Evolutionary conservation across 1,140 invertebrate genomes (phyloP), one percentile per base, ranked within the genome.

Genomic region (Babylonia areolata): DNA sequence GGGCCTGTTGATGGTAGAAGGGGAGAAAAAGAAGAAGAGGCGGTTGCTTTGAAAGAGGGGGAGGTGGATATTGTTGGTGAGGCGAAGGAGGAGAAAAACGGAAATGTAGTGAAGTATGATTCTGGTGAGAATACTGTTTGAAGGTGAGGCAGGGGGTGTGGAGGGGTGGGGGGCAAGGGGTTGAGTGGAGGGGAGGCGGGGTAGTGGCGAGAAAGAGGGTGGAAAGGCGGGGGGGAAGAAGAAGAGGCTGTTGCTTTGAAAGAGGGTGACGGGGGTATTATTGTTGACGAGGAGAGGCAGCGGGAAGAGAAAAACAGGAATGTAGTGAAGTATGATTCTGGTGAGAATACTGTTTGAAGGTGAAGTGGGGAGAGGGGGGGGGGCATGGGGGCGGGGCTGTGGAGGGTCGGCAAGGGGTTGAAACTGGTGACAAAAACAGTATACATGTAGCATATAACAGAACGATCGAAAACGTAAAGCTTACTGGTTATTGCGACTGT

Each of bases 1-100:
- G 75, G n/a, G 35, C 85, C 85, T 75, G 84, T 42, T 54, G 79
- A 35, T n/a, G 88, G 88, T 42, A 37, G 71, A 79, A 28, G 40
- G 81, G 84, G 51, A 39, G 46, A 28, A 23, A 33, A 33, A 37
- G 71, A 40, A 23, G 37, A 33, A 71, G 64, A 77, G 28, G 79
- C 20, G 31, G 71, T 39, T 81, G 69, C 78, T 69, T 39, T 39
- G 77, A 37, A 35, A 40, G 64, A 17, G 23, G 46, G 78, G 11
- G 12, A 33, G 12, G 40, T 33, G 42, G 39, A 28, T 2, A 37
- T 35, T 5, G 11, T 35, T 9, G 64, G 28, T 11, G 73, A 77
- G 31, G 31, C 17, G 73, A 5, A 15, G 73, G 23, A 40, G 11
- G 78, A 51, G 37, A 23, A 3, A 37, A 79, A 46, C 39, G 73